A percentile compares a stretch with the other conserved stretches of the same genome.
Conservation (phyloP, 2,113 vertebrate genomes). For the human region GRCh38 chr13:45524001-45524500, state of each 20-base stretch:
- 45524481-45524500: neutral
- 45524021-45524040: neutral
- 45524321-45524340: neutral
- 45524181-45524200: neutral
- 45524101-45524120: neutral
- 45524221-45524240: neutral
- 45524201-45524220: neutral
- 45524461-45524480: neutral
- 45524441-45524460: neutral
- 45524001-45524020: neutral
- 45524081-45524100: neutral
- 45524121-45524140: neutral
- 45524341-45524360: neutral
- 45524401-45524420: neutral
- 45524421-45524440: neutral
- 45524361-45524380: neutral
- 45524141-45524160: neutral
- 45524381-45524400: neutral
- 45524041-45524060: neutral
- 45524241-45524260: neutral
- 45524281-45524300: neutral
- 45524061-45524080: neutral
- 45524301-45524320: too few relatives aligned
- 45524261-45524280: neutral
- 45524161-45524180: neutral